These are phyloP conservation scores for Megathymus violae DNA, from an alignment of 1,140 invertebrate species.

Conservation along the genomic window DNA sequence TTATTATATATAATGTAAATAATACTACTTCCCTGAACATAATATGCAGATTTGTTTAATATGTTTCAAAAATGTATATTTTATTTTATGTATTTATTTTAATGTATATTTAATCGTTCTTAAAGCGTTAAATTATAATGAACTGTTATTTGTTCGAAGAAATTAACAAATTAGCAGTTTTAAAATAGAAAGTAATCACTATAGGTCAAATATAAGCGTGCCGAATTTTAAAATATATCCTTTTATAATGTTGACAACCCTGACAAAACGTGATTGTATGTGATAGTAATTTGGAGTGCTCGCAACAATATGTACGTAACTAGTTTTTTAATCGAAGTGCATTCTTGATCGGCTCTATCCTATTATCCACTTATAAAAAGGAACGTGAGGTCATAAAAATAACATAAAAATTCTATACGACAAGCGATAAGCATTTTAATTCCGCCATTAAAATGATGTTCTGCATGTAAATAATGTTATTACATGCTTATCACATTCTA, in stretches of 20 bases:
- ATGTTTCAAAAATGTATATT: too few species aligned
- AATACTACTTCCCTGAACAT: too few species aligned
- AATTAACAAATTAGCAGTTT: too few species aligned
- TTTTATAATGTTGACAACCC: neutral
- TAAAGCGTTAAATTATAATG: too few species aligned
- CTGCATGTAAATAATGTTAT: constrained; percentile 32
- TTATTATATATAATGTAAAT: too few species aligned
- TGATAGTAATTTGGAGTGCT: constrained; percentile 6
- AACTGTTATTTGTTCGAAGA: too few species aligned
- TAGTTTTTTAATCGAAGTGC: constrained; percentile 24
- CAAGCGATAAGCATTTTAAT: constrained; percentile 30
- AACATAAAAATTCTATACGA: constrained; percentile 27
- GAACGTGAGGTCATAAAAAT: constrained; percentile 29
- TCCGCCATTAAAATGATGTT: constrained; percentile 31
- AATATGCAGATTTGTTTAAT: too few species aligned
- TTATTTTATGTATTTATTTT: too few species aligned
- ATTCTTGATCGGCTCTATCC: constrained; percentile 25
- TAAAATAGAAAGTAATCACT: too few species aligned
- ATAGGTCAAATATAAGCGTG: too few species aligned
- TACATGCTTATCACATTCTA: constrained; percentile 26
- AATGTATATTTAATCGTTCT: too few species aligned
- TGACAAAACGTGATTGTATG: neutral
- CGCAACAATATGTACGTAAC: constrained; percentile 5
- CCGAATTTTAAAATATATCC: too few species aligned
- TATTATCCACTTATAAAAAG: constrained; percentile 30